phyloP scores from a whole-genome alignment of 2,113 vertebrate species.

The Cheilinus undulatus region DNA sequence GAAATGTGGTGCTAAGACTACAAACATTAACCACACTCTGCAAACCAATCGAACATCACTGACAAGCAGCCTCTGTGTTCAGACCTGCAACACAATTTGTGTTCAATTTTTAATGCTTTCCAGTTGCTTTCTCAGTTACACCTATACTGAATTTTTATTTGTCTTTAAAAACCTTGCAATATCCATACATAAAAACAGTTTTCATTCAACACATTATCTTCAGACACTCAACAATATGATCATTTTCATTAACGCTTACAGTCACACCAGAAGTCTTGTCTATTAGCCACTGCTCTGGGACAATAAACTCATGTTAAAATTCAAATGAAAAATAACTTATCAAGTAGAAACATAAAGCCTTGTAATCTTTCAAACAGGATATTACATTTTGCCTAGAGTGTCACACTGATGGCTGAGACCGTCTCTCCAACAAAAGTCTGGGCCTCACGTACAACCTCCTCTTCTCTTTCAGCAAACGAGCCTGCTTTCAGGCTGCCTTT shows the following conservation, averaged over 20 bases:
- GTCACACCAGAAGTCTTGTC: too few relatives aligned
- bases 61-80: too few relatives aligned
- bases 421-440: slow-evolving; percentile 9
- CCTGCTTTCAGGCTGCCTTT: slow-evolving; percentile 36
- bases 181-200: too few relatives aligned
- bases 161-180: too few relatives aligned
- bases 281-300: not conserved
- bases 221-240: not conserved
- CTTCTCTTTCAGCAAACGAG: not conserved
- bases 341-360: not conserved
- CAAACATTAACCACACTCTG: too few relatives aligned
- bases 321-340: not conserved
- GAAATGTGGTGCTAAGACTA: too few relatives aligned
- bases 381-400: not conserved
- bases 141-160: too few relatives aligned
- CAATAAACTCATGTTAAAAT: not conserved
- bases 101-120: too few relatives aligned
- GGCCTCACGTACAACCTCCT: not conserved
- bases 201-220: not conserved
- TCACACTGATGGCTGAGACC: not conserved
- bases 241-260: not conserved
- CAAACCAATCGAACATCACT: too few relatives aligned
- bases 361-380: not conserved
- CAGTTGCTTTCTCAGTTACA: too few relatives aligned
- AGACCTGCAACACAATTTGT: too few relatives aligned